Percentiles rank a stretch among this genome's conserved stretches.
Evolutionary conservation across 1,140 invertebrate genomes (phyloP).

Genomic region (Hyphantria cunea): DNA sequence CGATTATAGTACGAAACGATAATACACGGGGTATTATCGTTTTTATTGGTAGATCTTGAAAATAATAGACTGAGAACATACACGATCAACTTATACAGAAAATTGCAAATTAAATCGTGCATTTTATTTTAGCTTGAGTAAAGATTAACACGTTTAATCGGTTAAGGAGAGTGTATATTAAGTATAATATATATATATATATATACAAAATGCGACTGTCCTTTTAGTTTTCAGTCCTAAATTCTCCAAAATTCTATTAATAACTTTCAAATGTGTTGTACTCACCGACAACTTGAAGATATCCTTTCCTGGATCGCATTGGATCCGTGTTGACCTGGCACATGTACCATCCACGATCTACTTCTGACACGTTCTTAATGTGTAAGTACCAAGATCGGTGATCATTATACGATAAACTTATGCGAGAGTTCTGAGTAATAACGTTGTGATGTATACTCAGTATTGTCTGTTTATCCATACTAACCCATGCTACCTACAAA

Average conservation of each 20-base stretch:
- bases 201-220: too few species aligned
- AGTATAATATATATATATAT: too few species aligned
- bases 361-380: constrained; percentile 90
- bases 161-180: too few species aligned
- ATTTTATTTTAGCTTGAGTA: too few species aligned
- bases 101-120: too few species aligned
- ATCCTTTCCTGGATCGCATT: constrained; percentile 91
- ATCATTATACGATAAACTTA: constrained; percentile 92
- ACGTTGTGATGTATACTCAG: constrained; percentile 94
- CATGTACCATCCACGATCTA: constrained; percentile 93
- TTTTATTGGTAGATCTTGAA: too few species aligned
- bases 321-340: constrained; percentile 93
- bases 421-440: constrained; percentile 93
- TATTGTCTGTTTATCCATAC: constrained; percentile 95
- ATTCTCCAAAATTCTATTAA: neutral
- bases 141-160: too few species aligned
- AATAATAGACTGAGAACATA: too few species aligned
- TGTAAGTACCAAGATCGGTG: constrained; percentile 94
- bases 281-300: constrained; percentile 94
- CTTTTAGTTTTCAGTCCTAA: too few species aligned
- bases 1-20: too few species aligned
- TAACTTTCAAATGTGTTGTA: constrained; percentile 31
- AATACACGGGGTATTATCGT: too few species aligned
- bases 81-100: too few species aligned
- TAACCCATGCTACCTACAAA: constrained; percentile 92